Evolutionary conservation across 2,113 vertebrate species (phyloP).

Genomic region (Uria lomvia): DNA sequence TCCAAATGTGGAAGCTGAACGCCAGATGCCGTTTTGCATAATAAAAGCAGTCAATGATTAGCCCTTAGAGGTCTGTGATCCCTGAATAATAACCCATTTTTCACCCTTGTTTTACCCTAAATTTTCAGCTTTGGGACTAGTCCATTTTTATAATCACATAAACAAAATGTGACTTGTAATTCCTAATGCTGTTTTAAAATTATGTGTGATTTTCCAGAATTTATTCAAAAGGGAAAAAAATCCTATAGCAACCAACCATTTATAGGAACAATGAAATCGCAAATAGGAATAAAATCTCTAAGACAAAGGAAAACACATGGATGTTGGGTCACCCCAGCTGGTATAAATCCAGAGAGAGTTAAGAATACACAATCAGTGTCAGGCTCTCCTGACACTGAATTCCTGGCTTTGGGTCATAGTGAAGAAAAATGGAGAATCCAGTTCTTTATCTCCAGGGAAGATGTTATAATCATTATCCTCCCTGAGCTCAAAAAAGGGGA

Average conservation of each 20-base stretch:
- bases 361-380: background rate
- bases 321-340: background rate
- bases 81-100: constrained; percentile 49
- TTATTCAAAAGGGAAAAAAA: background rate
- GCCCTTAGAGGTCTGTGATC: constrained; percentile 43
- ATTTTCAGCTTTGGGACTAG: background rate
- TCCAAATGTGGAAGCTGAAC: constrained; percentile 41
- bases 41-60: constrained; percentile 58
- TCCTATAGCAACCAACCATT: background rate
- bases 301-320: background rate
- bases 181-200: background rate
- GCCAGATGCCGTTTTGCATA: constrained; percentile 64
- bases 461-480: background rate
- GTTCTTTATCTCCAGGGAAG: background rate
- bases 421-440: background rate
- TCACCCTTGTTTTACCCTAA: background rate
- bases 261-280: background rate
- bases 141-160: background rate
- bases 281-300: background rate
- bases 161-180: background rate
- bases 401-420: background rate
- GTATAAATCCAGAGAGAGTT: background rate
- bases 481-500: background rate
- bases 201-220: background rate
- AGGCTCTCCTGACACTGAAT: background rate